Base-by-base conservation (phyloP, 2,797 vertebrate species). In the Denticeps clupeoides region DNA sequence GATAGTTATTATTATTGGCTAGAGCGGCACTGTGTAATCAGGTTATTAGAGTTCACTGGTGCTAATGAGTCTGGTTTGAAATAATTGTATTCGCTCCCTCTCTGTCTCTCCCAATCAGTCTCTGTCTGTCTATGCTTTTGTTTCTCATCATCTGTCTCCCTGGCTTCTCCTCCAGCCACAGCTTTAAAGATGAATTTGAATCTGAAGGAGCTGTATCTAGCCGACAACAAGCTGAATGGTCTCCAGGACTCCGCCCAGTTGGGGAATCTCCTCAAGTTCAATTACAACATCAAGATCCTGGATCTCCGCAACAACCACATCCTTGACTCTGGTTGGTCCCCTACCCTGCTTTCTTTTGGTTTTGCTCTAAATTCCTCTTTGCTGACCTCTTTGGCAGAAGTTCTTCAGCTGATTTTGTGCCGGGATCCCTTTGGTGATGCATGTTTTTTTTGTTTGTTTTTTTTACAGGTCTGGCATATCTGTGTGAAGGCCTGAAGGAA, bases 161-260 rank as follows among this genome's bases (percentile, higher is more conserved):
- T 60, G n/a, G 18, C 27, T 48, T 9, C 51, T 13, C 57, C 13
- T 3, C 46, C 59, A 91, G 92, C 92, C 48, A 92, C 91, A 0
- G 92, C 92, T 5, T 76, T 96, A 67, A 97, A 97, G 84, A 93
- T 97, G 93, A 97, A 97, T 53, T 81, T 93, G 88, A 93, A 88
- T 56, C 73, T 96, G 19, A 74, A 86, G 49, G 93, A 97, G 72
- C 73, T 97, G 2, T 96, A 95, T 73, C 70, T 97, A 62, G 91
- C 92, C 0, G 93, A 97, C 56, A 97, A 97, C 68, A 94, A 91
- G 41, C 86, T 97, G 41, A 94, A 90, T 0, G 88, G 90, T 48
- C 75, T 93, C 35, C 93, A 96, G 70, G 93, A 97, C 69, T 91
- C 93, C 0, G 90, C 90, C 1, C 93, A 97, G 67, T 80, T 96